Evolutionary conservation across 2,797 vertebrate species (phyloP).

Genomic region (Euphonia xanthogaster): DNA sequence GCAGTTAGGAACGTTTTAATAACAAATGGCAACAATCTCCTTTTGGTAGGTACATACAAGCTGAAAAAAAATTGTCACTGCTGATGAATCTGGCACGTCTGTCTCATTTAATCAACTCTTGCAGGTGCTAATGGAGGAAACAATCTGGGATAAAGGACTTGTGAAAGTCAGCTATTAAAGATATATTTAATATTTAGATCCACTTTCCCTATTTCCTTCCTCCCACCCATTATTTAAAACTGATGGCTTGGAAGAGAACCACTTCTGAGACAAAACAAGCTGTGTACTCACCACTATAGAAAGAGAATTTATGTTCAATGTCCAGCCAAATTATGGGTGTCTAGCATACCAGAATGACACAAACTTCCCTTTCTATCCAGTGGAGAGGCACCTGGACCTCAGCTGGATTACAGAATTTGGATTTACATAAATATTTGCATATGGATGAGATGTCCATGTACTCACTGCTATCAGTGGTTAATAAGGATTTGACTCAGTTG

Average conservation of each 20-base stretch:
- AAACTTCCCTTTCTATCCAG: background rate
- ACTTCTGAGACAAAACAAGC: background rate
- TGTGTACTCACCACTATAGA: background rate
- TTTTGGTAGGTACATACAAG: slow-evolving; percentile 48
- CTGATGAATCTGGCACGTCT: slow-evolving; percentile 62
- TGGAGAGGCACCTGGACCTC: background rate
- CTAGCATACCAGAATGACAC: background rate
- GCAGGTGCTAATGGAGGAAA: slow-evolving; percentile 65
- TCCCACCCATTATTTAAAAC: background rate
- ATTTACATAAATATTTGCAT: background rate
- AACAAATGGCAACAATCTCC: slow-evolving; percentile 62
- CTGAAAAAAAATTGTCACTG: slow-evolving; percentile 52
- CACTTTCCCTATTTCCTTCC: background rate
- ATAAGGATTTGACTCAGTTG: background rate
- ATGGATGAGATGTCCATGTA: background rate
- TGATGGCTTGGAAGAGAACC: background rate
- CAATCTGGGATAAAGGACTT: slow-evolving; percentile 62
- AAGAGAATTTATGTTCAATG: background rate
- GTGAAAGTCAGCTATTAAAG: slow-evolving; percentile 75
- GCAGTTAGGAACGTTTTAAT: slow-evolving; percentile 44
- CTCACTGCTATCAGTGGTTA: background rate
- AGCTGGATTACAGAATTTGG: background rate
- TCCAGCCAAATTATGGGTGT: background rate
- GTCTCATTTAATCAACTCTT: slow-evolving; percentile 66
- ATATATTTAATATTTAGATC: slow-evolving; percentile 23